phyloP scores from a whole-genome alignment of 2,113 vertebrate genomes.

The Glaucidium brasilianum region DNA sequence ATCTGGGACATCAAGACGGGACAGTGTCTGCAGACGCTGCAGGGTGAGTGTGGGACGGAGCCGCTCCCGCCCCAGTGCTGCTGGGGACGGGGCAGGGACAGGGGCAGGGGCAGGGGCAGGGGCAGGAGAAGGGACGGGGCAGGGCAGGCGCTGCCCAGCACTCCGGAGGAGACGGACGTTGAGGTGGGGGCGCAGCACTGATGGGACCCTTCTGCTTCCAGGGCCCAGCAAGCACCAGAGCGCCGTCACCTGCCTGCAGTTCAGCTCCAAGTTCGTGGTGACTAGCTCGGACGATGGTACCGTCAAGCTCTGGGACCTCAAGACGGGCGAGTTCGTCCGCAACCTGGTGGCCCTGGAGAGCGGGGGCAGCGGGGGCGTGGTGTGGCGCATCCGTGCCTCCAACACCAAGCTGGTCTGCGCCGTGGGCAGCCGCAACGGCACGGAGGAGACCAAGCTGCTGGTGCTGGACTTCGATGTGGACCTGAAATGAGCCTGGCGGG shows the following conservation, averaged over 20 bases:
- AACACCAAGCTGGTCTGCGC: conserved; percentile 66
- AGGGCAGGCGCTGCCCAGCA: background rate
- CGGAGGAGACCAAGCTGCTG: conserved; percentile 70
- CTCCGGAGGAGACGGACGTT: background rate
- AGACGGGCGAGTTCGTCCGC: conserved; percentile 67
- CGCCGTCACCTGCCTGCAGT: conserved; percentile 70
- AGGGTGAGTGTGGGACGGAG: conserved; percentile 18
- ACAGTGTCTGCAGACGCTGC: conserved; percentile 69
- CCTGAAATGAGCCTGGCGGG: conserved; percentile 47
- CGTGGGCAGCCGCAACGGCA: conserved; percentile 68
- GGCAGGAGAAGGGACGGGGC: too few species aligned
- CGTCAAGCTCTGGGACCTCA: conserved; percentile 69
- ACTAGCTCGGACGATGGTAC: conserved; percentile 65
- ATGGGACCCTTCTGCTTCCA: background rate
- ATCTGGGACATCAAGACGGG: conserved; percentile 74
- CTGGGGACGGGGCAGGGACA: too few species aligned
- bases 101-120: too few species aligned
- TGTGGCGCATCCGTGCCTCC: conserved; percentile 68
- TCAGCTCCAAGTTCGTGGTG: conserved; percentile 72
- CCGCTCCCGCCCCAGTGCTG: too few species aligned
- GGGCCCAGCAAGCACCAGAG: conserved; percentile 74
- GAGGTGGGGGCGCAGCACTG: background rate
- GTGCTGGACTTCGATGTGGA: conserved; percentile 70
- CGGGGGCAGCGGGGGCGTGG: conserved; percentile 48
- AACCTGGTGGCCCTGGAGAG: conserved; percentile 69